Evolutionary conservation across 2,797 vertebrate species (phyloP), one percentile per base, ranked within the genome.

Genomic region (Smutsia temminckii): DNA sequence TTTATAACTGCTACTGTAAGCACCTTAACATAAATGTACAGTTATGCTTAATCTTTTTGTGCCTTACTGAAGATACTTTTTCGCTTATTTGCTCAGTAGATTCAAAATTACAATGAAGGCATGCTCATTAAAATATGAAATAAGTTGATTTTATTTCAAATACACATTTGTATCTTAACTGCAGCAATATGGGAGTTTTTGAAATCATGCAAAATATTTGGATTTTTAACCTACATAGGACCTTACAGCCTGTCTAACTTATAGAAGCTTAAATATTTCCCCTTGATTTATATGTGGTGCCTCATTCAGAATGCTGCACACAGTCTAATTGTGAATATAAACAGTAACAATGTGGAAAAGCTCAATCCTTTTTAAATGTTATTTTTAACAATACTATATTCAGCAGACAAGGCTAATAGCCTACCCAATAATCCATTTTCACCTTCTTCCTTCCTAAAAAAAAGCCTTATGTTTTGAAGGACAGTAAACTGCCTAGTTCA

Each of bases 121-220:
- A 81, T 64, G 6, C 63, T 71, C 64, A 53, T 49, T 91, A 32
- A 84, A 75, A 95, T 78, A 85, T 42, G 7, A 88, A 78, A 81
- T 40, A 86, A 91, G 21, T 46, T 84, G 42, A 40, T 55, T 85
- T 95, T 78, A 81, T 91, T 85, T 89, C 55, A 85, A 86, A 89
- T 80, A 6, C 20, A 12, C n/a, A 32, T 92, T 88, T 71, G 3
- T 75, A 18, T 63, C 29, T 78, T 66, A 91, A 66, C 6, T 63
- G 10, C 75, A 88, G 42, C 72, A 74, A 13, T 42, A 27, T 87
- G 53, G 12, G 17, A 2, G 37, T 71, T 84, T 91, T 85, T 23
- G 13, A 71, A 94, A 84, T 93, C 13, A 14, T 90, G 12, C 5
- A 83, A 49, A 83, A n/a, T 59, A 17, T 93, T 77, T 89, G 17